These are phyloP conservation scores for Hydropotes inermis DNA, from an alignment of 2,113 vertebrate species.

Conservation along the genomic window DNA sequence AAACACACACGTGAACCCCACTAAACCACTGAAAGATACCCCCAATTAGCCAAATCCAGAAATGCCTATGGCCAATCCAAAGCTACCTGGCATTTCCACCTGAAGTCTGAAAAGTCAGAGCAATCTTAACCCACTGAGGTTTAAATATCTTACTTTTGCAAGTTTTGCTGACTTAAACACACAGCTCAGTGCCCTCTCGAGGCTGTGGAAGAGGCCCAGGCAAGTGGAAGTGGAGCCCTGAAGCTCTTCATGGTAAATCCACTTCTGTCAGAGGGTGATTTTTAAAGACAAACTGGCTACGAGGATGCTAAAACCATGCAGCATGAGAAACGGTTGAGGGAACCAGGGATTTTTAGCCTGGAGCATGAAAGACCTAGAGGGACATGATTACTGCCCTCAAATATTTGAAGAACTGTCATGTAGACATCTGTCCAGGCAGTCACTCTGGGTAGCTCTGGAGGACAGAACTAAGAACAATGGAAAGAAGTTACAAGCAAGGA, in stretches of 20 bases:
- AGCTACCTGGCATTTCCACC: background rate
- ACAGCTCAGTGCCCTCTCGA: background rate
- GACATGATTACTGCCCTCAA: background rate
- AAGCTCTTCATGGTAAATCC: background rate
- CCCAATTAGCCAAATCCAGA: background rate
- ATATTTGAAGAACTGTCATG: conserved; percentile 6
- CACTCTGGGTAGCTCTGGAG: background rate
- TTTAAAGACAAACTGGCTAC: background rate
- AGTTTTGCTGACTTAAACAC: background rate
- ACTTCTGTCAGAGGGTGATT: background rate
- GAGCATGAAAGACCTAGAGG: background rate
- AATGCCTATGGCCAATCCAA: background rate
- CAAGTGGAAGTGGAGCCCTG: background rate
- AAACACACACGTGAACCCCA: background rate
- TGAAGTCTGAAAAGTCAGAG: background rate
- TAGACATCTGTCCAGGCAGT: background rate
- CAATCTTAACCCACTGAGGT: background rate
- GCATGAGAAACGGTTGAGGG: background rate
- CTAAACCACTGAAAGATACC: background rate
- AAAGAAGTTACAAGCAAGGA: background rate
- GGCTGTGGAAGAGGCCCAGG: background rate
- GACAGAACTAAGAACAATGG: conserved; percentile 9
- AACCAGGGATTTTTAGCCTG: conserved; percentile 5
- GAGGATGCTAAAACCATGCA: background rate
- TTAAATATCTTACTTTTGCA: background rate